Conservation (phyloP, 2,113 vertebrate species). For the Ascaphus truei region DNA sequence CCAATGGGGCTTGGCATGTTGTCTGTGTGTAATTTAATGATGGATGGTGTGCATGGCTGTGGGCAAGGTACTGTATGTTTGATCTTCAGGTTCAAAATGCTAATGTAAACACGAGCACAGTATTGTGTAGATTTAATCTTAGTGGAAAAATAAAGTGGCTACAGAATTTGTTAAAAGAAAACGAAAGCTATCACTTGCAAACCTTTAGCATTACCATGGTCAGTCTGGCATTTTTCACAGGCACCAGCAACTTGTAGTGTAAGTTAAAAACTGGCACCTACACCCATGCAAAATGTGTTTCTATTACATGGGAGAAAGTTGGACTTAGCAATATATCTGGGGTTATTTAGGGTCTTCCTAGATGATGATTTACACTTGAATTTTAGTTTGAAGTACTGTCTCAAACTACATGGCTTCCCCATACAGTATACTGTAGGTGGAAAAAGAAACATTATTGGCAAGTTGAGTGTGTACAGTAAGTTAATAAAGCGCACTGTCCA, state of each 20-base stretch:
- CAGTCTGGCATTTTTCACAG: constrained; percentile 18
- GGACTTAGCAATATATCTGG: background rate
- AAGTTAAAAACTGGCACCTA: constrained; percentile 1
- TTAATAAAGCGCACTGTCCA: too few relatives aligned
- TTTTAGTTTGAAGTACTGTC: background rate
- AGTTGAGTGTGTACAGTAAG: too few relatives aligned
- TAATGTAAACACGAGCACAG: constrained; percentile 18
- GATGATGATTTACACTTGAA: background rate
- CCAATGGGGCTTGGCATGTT: constrained; percentile 17
- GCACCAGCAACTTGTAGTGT: constrained; percentile 3
- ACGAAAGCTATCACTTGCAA: constrained; percentile 31
- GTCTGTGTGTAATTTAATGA: constrained; percentile 28
- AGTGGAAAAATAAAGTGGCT: constrained; percentile 26
- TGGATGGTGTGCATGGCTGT: constrained; percentile 25
- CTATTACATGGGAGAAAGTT: background rate
- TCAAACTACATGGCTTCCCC: too few relatives aligned
- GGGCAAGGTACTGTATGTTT: constrained; percentile 29
- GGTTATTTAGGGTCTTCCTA: constrained; percentile 9
- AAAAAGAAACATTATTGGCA: too few relatives aligned
- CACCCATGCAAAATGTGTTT: background rate
- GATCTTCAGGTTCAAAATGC: constrained; percentile 20
- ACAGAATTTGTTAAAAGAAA: constrained; percentile 28
- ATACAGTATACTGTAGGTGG: too few relatives aligned
- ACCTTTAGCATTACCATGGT: constrained; percentile 4
- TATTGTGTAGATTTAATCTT: constrained; percentile 29